Conservation (phyloP, 2,797 vertebrate genomes). For the Petrocephalus sullivani region DNA sequence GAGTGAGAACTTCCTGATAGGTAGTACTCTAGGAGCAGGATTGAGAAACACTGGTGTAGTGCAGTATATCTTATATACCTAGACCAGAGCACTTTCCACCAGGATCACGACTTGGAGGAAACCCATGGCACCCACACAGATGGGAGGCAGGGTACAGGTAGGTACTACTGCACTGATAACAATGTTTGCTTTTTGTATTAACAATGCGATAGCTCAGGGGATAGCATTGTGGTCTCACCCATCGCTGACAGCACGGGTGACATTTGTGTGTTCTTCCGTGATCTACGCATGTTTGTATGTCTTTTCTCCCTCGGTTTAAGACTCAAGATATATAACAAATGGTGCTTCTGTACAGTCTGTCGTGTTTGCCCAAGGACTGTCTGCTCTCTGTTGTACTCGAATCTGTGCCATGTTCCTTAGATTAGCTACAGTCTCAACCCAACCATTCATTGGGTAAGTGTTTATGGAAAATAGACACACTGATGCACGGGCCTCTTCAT, state of each 20-base stretch:
- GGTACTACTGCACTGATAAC: not conserved
- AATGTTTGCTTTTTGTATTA: not conserved
- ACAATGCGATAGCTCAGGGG: not conserved
- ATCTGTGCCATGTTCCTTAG: not conserved
- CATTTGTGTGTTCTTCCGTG: not conserved
- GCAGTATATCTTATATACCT: not conserved
- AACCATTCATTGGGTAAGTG: too few species aligned
- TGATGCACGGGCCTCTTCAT: not conserved
- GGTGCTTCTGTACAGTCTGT: not conserved
- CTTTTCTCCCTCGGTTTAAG: not conserved
- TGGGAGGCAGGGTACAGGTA: not conserved
- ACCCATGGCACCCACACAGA: not conserved
- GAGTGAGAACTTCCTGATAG: too few species aligned
- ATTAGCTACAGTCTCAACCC: not conserved
- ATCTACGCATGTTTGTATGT: not conserved
- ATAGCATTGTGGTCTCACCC: not conserved
- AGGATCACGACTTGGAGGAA: not conserved
- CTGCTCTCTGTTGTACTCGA: not conserved
- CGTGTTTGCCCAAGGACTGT: not conserved
- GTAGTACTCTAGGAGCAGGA: too few species aligned
- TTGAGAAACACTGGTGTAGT: not conserved
- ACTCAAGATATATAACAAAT: not conserved
- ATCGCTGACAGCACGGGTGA: not conserved
- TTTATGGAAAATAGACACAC: not conserved
- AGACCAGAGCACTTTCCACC: not conserved